These are phyloP conservation scores for Platypus cylindrus DNA, from an alignment of 2,888 invertebrate species.

Conservation along the genomic window DNA sequence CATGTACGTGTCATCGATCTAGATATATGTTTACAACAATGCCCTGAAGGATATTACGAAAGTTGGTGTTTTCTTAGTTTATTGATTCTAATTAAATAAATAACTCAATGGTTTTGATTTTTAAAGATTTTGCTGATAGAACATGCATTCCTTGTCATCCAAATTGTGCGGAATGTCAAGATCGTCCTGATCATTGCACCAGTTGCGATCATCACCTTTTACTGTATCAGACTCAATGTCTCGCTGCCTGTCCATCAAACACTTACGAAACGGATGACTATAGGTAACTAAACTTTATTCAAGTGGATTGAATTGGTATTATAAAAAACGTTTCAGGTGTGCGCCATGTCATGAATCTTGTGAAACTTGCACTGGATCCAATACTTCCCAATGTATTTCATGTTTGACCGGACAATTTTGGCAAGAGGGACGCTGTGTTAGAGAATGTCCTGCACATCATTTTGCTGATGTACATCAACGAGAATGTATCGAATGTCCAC, in stretches of 20 bases:
- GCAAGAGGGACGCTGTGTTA: slow-evolving; percentile 57
- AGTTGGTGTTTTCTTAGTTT: slow-evolving; percentile 37
- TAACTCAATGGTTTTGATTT: slow-evolving; percentile 1
- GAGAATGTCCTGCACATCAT: slow-evolving; percentile 59
- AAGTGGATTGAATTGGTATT: background rate
- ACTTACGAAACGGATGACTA: slow-evolving; percentile 82
- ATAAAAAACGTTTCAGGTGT: slow-evolving; percentile 41
- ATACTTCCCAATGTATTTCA: slow-evolving; percentile 66
- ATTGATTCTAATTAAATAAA: background rate
- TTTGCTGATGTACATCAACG: slow-evolving; percentile 66
- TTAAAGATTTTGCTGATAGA: slow-evolving; percentile 38
- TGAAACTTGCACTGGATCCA: slow-evolving; percentile 67
- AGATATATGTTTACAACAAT: slow-evolving; percentile 75
- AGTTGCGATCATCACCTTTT: slow-evolving; percentile 82
- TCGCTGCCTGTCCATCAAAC: slow-evolving; percentile 68
- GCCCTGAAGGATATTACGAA: slow-evolving; percentile 82
- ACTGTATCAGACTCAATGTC: slow-evolving; percentile 67
- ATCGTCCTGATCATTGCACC: slow-evolving; percentile 69
- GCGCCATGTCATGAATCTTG: slow-evolving; percentile 67
- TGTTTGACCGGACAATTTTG: slow-evolving; percentile 63
- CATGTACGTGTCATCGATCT: slow-evolving; percentile 73
- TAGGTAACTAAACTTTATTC: no score
- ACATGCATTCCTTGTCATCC: slow-evolving; percentile 77
- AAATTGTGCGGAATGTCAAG: slow-evolving; percentile 76
- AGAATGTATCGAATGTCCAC: slow-evolving; percentile 68